Percentiles rank a stretch among this genome's conserved stretches.
Evolutionary conservation across 2,113 vertebrate species (phyloP).

Genomic region (Engraulis encrasicolus): DNA sequence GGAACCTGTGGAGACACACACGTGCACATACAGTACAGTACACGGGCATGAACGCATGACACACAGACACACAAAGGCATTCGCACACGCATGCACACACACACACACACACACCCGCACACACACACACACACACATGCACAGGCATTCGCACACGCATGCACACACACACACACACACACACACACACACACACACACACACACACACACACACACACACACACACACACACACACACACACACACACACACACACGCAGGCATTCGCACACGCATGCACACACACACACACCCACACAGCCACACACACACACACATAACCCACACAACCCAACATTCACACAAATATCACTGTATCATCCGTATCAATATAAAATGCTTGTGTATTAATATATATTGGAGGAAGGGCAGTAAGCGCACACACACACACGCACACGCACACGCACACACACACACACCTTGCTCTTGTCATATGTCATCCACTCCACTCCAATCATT

Average conservation of each 20-base stretch:
- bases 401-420: too few species aligned
- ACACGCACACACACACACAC: too few species aligned
- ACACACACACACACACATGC: background rate
- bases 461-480: too few species aligned
- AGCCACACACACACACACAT: too few species aligned
- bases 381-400: too few species aligned
- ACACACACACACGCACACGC: too few species aligned
- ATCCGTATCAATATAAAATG: too few species aligned
- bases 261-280: background rate
- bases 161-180: background rate
- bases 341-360: too few species aligned
- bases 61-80: background rate
- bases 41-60: too few species aligned
- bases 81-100: background rate
- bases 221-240: background rate
- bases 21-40: conserved; percentile 26
- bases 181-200: background rate
- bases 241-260: background rate
- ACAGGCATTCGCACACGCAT: background rate
- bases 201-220: background rate
- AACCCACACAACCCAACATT: too few species aligned
- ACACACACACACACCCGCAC: background rate
- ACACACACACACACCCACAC: background rate
- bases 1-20: conserved; percentile 74
- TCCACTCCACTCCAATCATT: too few species aligned